phyloP scores from a whole-genome alignment of 2,113 vertebrate species.

The Andinoacara biseriatus region DNA sequence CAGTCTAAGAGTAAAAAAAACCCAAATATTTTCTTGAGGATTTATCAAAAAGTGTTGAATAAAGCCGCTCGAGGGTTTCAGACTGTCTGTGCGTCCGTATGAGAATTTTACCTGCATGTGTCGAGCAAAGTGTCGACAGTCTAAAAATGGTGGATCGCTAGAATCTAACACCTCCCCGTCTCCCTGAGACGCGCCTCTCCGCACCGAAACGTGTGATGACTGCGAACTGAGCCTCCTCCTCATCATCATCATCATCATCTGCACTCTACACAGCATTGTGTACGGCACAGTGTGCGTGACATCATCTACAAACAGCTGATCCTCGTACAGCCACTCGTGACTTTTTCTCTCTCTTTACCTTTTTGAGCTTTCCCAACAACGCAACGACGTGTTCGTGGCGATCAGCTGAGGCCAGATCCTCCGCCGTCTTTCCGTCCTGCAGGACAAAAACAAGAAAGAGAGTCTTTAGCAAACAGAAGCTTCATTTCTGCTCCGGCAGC shows the following conservation, averaged over 20 bases:
- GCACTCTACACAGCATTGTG: not conserved
- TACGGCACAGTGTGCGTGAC: not conserved
- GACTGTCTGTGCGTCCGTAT: not conserved
- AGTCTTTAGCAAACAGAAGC: not conserved
- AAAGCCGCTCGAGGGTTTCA: not conserved
- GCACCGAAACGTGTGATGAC: slow-evolving; percentile 52
- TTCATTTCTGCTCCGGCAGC: not conserved
- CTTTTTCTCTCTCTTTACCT: slow-evolving; percentile 78
- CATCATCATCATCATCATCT: not conserved
- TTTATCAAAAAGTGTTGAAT: too few relatives aligned
- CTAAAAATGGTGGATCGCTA: slow-evolving; percentile 21
- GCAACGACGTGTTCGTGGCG: slow-evolving; percentile 87
- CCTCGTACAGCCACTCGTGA: not conserved
- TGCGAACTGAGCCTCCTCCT: slow-evolving; percentile 3
- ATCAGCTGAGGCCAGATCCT: slow-evolving; percentile 88
- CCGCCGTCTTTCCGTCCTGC: slow-evolving; percentile 94
- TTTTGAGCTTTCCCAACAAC: slow-evolving; percentile 89
- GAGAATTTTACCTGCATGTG: not conserved
- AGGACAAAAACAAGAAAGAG: not conserved
- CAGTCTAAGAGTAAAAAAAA: too few relatives aligned
- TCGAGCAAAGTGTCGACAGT: not conserved
- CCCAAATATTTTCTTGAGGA: too few relatives aligned
- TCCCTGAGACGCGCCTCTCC: slow-evolving; percentile 22
- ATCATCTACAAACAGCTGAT: accelerated
- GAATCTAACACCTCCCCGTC: slow-evolving; percentile 23